These are phyloP conservation scores for Hylomyscus alleni DNA, from an alignment of 2,797 vertebrate species.

Conservation along the genomic window DNA sequence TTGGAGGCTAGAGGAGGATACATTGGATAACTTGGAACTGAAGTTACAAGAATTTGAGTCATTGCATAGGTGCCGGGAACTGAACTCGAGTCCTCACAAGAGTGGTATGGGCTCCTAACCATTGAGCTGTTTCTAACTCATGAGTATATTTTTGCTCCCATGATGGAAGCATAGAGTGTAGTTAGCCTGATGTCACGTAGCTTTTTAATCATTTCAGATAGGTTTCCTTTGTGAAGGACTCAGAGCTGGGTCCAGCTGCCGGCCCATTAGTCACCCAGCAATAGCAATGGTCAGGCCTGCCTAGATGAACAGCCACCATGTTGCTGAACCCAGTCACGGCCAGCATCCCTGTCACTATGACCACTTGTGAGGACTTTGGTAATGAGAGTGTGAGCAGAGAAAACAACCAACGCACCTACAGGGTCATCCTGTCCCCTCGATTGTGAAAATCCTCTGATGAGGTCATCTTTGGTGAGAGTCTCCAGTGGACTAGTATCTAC, in stretches of 20 bases:
- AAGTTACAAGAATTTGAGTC: not conserved
- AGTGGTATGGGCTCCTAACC: not conserved
- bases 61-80: not conserved
- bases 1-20: not conserved
- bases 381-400: not conserved
- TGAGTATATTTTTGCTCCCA: no score
- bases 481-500: not conserved
- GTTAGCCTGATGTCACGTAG: not conserved
- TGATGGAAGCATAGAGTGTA: not conserved
- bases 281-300: no score
- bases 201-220: not conserved
- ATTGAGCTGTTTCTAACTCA: not conserved
- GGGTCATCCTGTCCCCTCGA: not conserved
- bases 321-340: no score
- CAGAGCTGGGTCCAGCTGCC: not conserved
- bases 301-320: no score
- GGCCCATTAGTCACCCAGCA: not conserved
- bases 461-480: not conserved
- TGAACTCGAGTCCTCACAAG: not conserved
- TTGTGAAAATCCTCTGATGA: not conserved
- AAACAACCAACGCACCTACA: not conserved
- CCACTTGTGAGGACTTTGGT: not conserved
- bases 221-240: not conserved
- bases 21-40: not conserved
- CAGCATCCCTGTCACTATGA: not conserved